These are phyloP conservation scores for Oryzias celebensis DNA, from an alignment of 2,113 vertebrate genomes.

Conservation along the genomic window DNA sequence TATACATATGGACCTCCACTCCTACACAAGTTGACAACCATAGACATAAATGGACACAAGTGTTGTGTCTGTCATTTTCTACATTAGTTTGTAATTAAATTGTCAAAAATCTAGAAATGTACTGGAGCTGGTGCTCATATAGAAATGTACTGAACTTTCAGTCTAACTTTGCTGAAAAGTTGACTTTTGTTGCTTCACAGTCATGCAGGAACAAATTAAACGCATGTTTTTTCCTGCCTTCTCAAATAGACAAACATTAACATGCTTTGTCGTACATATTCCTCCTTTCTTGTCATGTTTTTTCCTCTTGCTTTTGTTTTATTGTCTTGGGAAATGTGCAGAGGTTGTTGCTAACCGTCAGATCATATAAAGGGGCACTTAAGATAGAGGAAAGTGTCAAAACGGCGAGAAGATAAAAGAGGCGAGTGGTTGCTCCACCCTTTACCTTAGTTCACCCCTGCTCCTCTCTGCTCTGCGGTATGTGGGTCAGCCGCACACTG, in stretches of 20 bases:
- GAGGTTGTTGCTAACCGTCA: constrained; percentile 28
- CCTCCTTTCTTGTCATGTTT: constrained; percentile 5
- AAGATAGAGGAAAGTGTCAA: constrained; percentile 54
- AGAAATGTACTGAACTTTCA: too few relatives aligned
- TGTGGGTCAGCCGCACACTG: constrained; percentile 57
- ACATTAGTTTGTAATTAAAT: too few relatives aligned
- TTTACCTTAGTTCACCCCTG: constrained; percentile 62
- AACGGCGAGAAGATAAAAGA: constrained; percentile 56
- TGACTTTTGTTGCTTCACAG: too few relatives aligned
- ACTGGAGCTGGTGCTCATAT: too few relatives aligned
- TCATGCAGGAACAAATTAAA: too few relatives aligned
- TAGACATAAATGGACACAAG: constrained; percentile 7
- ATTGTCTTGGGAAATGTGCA: constrained; percentile 24
- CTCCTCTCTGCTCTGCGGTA: constrained; percentile 29
- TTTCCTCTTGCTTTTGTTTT: constrained; percentile 31
- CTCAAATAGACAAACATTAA: too few relatives aligned
- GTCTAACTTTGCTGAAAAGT: too few relatives aligned
- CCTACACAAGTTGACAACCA: constrained; percentile 9
- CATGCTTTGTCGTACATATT: too few relatives aligned
- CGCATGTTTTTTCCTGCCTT: too few relatives aligned
- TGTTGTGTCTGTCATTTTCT: constrained; percentile 2
- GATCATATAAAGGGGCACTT: constrained; percentile 54
- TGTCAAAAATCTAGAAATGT: too few relatives aligned
- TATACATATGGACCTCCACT: constrained; percentile 6
- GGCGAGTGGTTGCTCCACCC: constrained; percentile 56